These are phyloP conservation scores for Pipistrellus pipistrellus DNA, from an alignment of 2,797 vertebrate species.

Conservation along the genomic window DNA sequence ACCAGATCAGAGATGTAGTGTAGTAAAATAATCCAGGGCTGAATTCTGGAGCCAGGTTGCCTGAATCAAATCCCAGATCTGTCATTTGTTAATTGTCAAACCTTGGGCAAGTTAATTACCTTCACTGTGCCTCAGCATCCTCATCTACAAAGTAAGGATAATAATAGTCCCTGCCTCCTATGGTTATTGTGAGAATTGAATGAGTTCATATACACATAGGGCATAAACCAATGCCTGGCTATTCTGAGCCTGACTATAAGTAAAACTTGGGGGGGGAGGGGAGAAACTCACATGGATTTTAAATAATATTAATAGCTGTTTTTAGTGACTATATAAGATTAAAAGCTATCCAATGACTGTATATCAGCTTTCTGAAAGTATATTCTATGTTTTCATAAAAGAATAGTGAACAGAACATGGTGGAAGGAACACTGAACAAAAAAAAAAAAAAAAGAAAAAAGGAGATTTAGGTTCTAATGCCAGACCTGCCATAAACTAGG, in stretches of 20 bases:
- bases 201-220: neutral
- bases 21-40: neutral
- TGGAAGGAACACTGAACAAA: conserved; percentile 20
- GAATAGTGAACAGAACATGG: conserved; percentile 33
- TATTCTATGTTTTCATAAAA: conserved; percentile 37
- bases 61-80: neutral
- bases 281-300: conserved; percentile 37
- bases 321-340: conserved; percentile 43
- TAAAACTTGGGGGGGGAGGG: neutral
- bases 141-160: conserved; percentile 25
- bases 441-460: neutral
- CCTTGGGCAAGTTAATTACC: neutral
- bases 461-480: conserved; percentile 3
- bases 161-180: neutral
- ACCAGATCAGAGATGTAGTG: neutral
- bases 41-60: neutral
- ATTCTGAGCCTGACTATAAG: conserved; percentile 44
- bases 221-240: conserved; percentile 28
- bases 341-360: neutral
- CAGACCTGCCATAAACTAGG: conserved; percentile 3
- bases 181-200: neutral
- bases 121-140: conserved; percentile 5
- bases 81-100: conserved; percentile 9
- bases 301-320: conserved; percentile 48
- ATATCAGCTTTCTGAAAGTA: conserved; percentile 43